Percentiles rank a stretch among this genome's conserved stretches.
Evolutionary conservation across 92 coral and sea anemone species (phyloP).

Genomic region (Siderastrea radians): DNA sequence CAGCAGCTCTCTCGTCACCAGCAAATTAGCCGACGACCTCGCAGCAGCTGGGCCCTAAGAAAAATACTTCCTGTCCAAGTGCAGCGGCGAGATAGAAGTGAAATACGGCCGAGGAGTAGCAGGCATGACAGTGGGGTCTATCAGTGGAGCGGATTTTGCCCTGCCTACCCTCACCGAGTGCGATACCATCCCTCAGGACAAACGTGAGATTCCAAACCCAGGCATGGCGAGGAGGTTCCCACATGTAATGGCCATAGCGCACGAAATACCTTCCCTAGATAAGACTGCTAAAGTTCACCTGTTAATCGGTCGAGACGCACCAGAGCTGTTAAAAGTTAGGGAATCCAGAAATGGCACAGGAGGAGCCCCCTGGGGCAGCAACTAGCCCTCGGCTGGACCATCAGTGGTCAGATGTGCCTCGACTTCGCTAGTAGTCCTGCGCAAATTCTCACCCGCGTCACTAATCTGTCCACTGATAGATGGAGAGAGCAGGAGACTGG

Average conservation of each 20-base stretch:
- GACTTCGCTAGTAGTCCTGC: conserved; percentile 52
- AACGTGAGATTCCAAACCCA: conserved; percentile 65
- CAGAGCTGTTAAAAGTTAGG: conserved; percentile 66
- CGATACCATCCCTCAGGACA: conserved; percentile 67
- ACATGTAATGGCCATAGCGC: conserved; percentile 62
- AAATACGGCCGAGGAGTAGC: conserved; percentile 60
- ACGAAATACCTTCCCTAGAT: conserved; percentile 66
- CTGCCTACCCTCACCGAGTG: conserved; percentile 66
- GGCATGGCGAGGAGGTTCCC: conserved; percentile 70
- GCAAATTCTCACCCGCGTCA: conserved; percentile 39
- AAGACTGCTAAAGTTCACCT: conserved; percentile 45
- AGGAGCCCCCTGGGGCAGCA: conserved; percentile 69
- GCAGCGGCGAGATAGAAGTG: conserved; percentile 53
- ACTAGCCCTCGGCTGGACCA: conserved; percentile 72
- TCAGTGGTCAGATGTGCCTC: conserved; percentile 63
- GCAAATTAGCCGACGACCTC: conserved; percentile 67
- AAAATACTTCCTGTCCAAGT: conserved; percentile 63
- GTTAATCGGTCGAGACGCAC: conserved; percentile 67
- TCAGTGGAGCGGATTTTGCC: not conserved
- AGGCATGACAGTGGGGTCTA: conserved; percentile 35
- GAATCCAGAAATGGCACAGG: conserved; percentile 66
- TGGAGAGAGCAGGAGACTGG: not conserved
- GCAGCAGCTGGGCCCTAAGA: conserved; percentile 59
- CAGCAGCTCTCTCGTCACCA: conserved; percentile 61
- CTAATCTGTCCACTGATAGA: conserved; percentile 16